Conservation (phyloP, 2,797 vertebrate species). For the Ara ararauna region DNA sequence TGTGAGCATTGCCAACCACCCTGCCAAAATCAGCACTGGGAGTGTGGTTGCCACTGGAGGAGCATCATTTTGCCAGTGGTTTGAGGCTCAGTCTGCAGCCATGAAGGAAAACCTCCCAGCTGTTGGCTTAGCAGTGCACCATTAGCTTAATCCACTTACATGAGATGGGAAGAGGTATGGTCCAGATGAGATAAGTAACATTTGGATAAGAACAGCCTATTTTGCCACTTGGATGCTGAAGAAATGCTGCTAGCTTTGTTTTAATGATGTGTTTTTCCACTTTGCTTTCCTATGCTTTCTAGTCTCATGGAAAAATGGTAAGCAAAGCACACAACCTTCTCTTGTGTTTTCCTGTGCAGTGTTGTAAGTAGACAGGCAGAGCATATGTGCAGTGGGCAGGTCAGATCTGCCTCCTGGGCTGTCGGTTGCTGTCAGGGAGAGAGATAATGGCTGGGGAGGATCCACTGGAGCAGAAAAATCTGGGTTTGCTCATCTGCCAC, state of each 20-base stretch:
- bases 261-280: constrained; percentile 61
- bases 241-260: background rate
- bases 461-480: constrained; percentile 31
- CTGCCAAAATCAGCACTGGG: rapidly evolving
- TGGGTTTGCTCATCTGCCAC: constrained; percentile 27
- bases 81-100: background rate
- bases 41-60: background rate
- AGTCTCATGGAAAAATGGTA: constrained; percentile 99
- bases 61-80: background rate
- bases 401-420: constrained; percentile 49
- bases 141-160: background rate
- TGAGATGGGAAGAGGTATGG: background rate
- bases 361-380: background rate
- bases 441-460: background rate
- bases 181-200: background rate
- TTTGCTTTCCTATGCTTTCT: constrained; percentile 87
- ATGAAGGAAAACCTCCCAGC: background rate
- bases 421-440: constrained; percentile 16
- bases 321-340: constrained; percentile 73
- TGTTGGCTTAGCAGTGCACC: background rate
- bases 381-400: background rate
- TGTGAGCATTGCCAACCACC: background rate
- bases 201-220: background rate
- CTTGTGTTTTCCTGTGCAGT: background rate
- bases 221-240: constrained; percentile 15